Conservation (phyloP, 1,140 invertebrate genomes). For the Bombus balteatus region DNA sequence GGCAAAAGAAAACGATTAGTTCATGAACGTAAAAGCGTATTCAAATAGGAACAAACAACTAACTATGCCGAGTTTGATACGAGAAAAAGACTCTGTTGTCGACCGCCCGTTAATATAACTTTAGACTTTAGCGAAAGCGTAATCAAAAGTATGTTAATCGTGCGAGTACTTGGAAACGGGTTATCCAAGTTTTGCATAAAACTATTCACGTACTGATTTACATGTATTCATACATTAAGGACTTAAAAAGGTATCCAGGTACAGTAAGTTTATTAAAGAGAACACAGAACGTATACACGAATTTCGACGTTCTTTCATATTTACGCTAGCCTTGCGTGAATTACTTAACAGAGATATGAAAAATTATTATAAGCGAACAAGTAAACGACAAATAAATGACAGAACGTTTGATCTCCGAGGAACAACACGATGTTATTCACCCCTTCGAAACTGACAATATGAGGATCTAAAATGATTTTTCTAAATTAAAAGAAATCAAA, state of each 20-base stretch:
- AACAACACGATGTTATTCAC: not conserved
- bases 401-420: conserved; percentile 32
- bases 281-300: not conserved
- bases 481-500: not conserved
- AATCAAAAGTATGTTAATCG: conserved; percentile 53
- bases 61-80: conserved; percentile 6
- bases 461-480: not conserved
- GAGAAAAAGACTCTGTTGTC: conserved; percentile 12
- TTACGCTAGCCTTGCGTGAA: conserved; percentile 4
- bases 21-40: conserved; percentile 21
- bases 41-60: conserved; percentile 37
- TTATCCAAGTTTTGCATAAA: conserved; percentile 57
- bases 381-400: conserved; percentile 37
- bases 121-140: conserved; percentile 46
- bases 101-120: conserved; percentile 20
- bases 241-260: not conserved
- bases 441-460: not conserved
- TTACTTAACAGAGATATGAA: not conserved
- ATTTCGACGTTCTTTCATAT: not conserved
- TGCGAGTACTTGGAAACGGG: conserved; percentile 30
- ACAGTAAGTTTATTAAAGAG: conserved; percentile 9
- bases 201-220: conserved; percentile 50
- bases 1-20: conserved; percentile 36
- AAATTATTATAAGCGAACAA: conserved; percentile 34
- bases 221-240: conserved; percentile 45